Conservation (phyloP, 2,797 vertebrate species). For the Pseudomugil gertrudae region DNA sequence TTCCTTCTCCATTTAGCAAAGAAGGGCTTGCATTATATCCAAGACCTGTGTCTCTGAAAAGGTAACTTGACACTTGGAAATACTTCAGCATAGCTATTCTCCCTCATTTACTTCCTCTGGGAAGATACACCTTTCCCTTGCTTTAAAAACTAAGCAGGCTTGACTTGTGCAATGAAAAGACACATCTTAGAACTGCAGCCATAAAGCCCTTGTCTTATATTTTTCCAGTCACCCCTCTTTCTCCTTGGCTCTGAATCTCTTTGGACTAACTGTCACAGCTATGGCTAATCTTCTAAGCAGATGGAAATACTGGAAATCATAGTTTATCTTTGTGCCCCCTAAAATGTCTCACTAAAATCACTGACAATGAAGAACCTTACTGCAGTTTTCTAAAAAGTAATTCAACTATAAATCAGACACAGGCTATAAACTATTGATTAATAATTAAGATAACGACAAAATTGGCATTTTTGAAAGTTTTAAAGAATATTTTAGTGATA, state of each 20-base stretch:
- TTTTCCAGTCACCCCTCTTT: constrained; percentile 70
- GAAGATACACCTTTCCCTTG: constrained; percentile 51
- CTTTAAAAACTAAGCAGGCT: constrained; percentile 23
- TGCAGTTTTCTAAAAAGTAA: not conserved
- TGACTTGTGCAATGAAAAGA: constrained; percentile 31
- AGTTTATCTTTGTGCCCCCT: constrained; percentile 64
- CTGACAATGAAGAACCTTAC: constrained; percentile 17
- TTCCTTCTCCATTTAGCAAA: constrained; percentile 56
- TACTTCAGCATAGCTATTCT: constrained; percentile 36
- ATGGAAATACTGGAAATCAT: constrained; percentile 80
- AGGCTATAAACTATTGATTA: not conserved
- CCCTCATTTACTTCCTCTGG: constrained; percentile 15
- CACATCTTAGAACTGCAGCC: constrained; percentile 46
- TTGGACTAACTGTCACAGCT: constrained; percentile 60
- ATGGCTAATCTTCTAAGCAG: constrained; percentile 77
- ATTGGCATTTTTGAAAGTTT: constrained; percentile 4
- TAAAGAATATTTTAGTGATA: constrained; percentile 35
- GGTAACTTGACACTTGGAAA: constrained; percentile 73
- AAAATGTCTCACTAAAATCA: constrained; percentile 55
- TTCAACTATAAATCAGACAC: not conserved
- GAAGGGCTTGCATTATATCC: constrained; percentile 62
- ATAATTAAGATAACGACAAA: not conserved
- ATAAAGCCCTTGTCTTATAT: constrained; percentile 46
- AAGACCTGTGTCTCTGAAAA: constrained; percentile 49
- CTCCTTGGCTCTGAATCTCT: constrained; percentile 49